Base-by-base conservation (phyloP, 2,888 invertebrate genomes). In the Conistra vaccinii region DNA sequence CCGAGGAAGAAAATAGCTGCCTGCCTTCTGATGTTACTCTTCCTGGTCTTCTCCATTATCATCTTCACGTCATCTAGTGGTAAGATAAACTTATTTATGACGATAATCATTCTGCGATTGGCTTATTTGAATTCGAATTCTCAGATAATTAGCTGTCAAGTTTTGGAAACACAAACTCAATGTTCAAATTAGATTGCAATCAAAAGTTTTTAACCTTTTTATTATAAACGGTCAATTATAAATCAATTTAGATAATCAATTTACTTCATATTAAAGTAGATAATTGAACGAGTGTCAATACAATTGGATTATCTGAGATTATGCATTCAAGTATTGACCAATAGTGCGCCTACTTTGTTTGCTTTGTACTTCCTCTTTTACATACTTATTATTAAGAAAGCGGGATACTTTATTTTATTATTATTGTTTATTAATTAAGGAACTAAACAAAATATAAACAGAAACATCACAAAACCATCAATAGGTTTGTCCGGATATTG, bases 1-100 rank as follows among this genome's bases (percentile, higher is more conserved):
- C 83, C 87, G 7, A 75, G 60, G 20, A 85, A 82, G 48, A 67
- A 66, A 17, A 66, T 87, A 0, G 69, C 68, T 2, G 45, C 26
- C 3, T 82, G 67, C 23, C 68, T 87, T 3, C 23, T 81, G 0
- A 3, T 79, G 6, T 23, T 82, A 0, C 62, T 87, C 1, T 61
- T 82, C 1, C 14, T 14, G 0, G 76, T 79, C 3, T 75, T 72
- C 73, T 69, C 68, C 6, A 6, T 73, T 12, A 53, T 67, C 9
- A 53, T 87, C 12, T 53, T 75, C 17, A 9, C 60, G 1, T 65
- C 85, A 3, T 20, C 83, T 0, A 75, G 23, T 0, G 48, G 85
- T 85, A 82, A 79, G 87, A 35, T 14, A 20, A 12, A 7, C 7
- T 7, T 20, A 42, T 14, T 7, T 20, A 42, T 20, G 26, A 26